Percentiles rank a stretch among this genome's conserved stretches.
These are phyloP conservation scores for Carpatolechia fugitivella DNA, from an alignment of 2,888 invertebrate species.

Conservation along the genomic window DNA sequence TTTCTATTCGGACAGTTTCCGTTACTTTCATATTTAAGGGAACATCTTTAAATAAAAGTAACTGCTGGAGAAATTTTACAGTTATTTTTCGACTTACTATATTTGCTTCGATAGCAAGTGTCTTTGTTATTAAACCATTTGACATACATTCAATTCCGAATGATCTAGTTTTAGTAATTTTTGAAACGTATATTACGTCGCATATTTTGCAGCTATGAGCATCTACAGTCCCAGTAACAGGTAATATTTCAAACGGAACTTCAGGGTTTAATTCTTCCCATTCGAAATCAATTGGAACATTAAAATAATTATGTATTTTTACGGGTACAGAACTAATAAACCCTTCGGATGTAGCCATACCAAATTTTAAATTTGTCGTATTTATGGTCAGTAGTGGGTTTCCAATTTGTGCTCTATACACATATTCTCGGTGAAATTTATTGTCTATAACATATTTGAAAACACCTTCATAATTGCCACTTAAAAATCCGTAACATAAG, in stretches of 20 bases:
- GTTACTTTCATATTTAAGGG: slow-evolving; percentile 58
- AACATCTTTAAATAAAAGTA: slow-evolving; percentile 60
- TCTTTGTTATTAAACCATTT: slow-evolving; percentile 30
- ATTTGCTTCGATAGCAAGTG: slow-evolving; percentile 53
- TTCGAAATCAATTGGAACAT: slow-evolving; percentile 49
- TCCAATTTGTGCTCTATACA: slow-evolving; percentile 49
- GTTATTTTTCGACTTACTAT: slow-evolving; percentile 60
- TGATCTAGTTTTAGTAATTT: slow-evolving; percentile 57
- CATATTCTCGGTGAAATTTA: slow-evolving; percentile 50
- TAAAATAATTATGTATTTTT: slow-evolving; percentile 57
- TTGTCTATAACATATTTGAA: slow-evolving; percentile 57
- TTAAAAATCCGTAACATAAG: slow-evolving; percentile 44
- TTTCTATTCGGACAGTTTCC: slow-evolving; percentile 71
- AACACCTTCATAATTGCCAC: slow-evolving; percentile 45
- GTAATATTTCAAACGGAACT: slow-evolving; percentile 61
- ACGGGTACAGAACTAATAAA: slow-evolving; percentile 62
- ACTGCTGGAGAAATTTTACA: slow-evolving; percentile 60
- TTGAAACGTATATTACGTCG: slow-evolving; percentile 53
- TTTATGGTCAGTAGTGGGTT: slow-evolving; percentile 48
- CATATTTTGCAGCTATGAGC: slow-evolving; percentile 55
- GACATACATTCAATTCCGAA: slow-evolving; percentile 58
- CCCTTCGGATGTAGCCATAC: slow-evolving; percentile 65
- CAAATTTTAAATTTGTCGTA: slow-evolving; percentile 61
- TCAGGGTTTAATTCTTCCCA: slow-evolving; percentile 55
- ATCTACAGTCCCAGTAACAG: slow-evolving; percentile 50